A percentile compares a stretch with the other conserved stretches of the same genome.
These are phyloP conservation scores for Cataglyphis rosenhaueri DNA, from an alignment of 2,888 invertebrate species.

Conservation along the genomic window DNA sequence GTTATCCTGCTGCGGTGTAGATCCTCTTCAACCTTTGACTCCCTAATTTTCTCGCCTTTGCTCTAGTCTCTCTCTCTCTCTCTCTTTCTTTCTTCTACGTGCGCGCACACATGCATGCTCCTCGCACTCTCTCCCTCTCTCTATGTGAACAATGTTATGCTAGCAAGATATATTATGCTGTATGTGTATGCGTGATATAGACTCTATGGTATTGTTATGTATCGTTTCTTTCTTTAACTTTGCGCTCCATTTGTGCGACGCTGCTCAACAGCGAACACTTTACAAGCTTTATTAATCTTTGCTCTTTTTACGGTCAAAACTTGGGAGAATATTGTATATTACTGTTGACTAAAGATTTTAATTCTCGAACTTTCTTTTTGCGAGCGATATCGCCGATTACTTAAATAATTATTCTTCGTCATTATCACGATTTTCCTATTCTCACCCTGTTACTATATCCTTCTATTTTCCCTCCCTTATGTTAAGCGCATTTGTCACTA, in stretches of 20 bases:
- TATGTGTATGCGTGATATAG: slow-evolving; percentile 84
- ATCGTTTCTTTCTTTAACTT: slow-evolving; percentile 76
- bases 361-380: slow-evolving; percentile 25
- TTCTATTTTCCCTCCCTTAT: slow-evolving; percentile 21
- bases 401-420: slow-evolving; percentile 9
- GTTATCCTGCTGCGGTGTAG: slow-evolving; percentile 38
- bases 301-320: slow-evolving; percentile 26
- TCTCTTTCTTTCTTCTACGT: background rate
- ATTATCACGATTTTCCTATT: slow-evolving; percentile 4
- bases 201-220: slow-evolving; percentile 84
- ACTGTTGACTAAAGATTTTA: slow-evolving; percentile 25
- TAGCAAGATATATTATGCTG: slow-evolving; percentile 85
- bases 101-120: slow-evolving; percentile 23
- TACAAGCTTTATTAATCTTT: background rate
- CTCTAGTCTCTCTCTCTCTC: slow-evolving; percentile 24
- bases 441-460: slow-evolving; percentile 5
- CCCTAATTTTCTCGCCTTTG: background rate
- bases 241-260: slow-evolving; percentile 76
- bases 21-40: slow-evolving; percentile 8
- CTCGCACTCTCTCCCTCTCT: slow-evolving; percentile 53
- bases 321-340: slow-evolving; percentile 43
- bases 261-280: slow-evolving; percentile 83
- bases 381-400: slow-evolving; percentile 10
- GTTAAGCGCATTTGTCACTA: slow-evolving; percentile 3
- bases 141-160: slow-evolving; percentile 84